Evolutionary conservation across 2,797 vertebrate genomes (phyloP).

Genomic region (Girardinus metallicus): DNA sequence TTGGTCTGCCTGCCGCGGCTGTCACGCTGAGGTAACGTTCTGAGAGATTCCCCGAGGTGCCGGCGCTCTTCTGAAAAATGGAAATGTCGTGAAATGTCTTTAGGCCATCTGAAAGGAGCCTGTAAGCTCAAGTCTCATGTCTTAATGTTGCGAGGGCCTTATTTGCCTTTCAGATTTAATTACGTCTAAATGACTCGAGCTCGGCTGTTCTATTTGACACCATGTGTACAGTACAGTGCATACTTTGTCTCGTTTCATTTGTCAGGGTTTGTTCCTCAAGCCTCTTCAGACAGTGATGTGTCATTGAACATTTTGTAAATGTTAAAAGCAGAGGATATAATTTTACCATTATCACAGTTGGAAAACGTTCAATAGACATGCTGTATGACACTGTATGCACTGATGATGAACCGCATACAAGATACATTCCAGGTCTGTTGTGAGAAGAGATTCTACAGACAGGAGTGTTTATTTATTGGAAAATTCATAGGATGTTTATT

Average conservation of each 20-base stretch:
- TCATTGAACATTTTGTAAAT: conserved; percentile 9
- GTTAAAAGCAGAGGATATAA: conserved; percentile 17
- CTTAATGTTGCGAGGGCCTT: conserved; percentile 28
- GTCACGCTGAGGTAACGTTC: conserved; percentile 45
- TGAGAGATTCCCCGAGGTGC: conserved; percentile 20
- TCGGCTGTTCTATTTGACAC: conserved; percentile 33
- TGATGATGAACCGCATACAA: background rate
- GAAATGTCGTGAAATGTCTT: conserved; percentile 46
- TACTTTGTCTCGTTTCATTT: conserved; percentile 51
- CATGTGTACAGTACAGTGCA: conserved; percentile 24
- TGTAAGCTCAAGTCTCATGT: conserved; percentile 45
- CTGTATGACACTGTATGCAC: background rate
- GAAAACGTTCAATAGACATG: background rate
- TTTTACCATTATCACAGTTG: conserved; percentile 6
- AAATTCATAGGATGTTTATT: background rate
- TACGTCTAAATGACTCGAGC: conserved; percentile 42
- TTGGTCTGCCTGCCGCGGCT: conserved; percentile 38
- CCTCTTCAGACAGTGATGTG: conserved; percentile 19
- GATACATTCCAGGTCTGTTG: background rate
- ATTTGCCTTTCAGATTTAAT: conserved; percentile 59
- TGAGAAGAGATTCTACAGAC: background rate
- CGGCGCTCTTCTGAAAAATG: conserved; percentile 43
- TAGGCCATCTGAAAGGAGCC: conserved; percentile 36
- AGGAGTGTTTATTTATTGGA: background rate
- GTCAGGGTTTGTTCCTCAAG: conserved; percentile 19